Conservation (phyloP, 1,140 invertebrate species). For the Drosophila kepulauana region DNA sequence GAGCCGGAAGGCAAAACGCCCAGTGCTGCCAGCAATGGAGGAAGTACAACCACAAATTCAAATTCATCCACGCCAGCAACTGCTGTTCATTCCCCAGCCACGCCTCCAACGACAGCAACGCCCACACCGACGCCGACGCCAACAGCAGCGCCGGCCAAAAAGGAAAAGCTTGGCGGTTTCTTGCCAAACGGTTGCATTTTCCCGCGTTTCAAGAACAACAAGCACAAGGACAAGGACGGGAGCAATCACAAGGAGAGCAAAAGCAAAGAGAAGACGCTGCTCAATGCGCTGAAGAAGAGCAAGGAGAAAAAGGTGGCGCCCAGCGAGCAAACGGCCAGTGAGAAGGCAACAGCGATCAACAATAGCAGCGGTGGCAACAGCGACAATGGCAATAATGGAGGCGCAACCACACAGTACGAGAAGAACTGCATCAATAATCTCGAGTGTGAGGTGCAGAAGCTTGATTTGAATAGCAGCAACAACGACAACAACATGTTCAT, state of each 20-base stretch:
- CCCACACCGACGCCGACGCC: slow-evolving; percentile 35
- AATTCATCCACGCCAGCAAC: slow-evolving; percentile 9
- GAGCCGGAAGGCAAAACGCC: slow-evolving; percentile 43
- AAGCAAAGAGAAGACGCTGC: slow-evolving; percentile 81
- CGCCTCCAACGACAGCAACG: slow-evolving; percentile 32
- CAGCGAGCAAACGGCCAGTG: slow-evolving; percentile 61
- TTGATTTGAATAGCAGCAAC: slow-evolving; percentile 75
- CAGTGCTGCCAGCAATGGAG: slow-evolving; percentile 49
- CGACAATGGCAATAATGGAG: slow-evolving; percentile 53
- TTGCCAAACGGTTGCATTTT: slow-evolving; percentile 84
- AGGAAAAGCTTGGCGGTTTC: slow-evolving; percentile 83
- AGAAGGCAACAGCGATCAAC: slow-evolving; percentile 24
- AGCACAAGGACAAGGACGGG: slow-evolving; percentile 80
- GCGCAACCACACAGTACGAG: slow-evolving; percentile 71
- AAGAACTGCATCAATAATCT: slow-evolving; percentile 83
- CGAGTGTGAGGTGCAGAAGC: slow-evolving; percentile 79
- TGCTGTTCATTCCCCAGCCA: slow-evolving; percentile 5
- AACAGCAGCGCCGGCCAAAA: slow-evolving; percentile 63
- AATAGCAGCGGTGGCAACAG: slow-evolving; percentile 8
- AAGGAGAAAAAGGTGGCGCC: slow-evolving; percentile 82
- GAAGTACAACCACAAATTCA: slow-evolving; percentile 16
- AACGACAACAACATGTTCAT: slow-evolving; percentile 77
- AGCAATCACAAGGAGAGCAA: slow-evolving; percentile 79
- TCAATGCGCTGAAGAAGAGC: slow-evolving; percentile 81
- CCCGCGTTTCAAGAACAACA: slow-evolving; percentile 84